phyloP scores from a whole-genome alignment of 2,113 vertebrate genomes.

The Megaceryle maxima region DNA sequence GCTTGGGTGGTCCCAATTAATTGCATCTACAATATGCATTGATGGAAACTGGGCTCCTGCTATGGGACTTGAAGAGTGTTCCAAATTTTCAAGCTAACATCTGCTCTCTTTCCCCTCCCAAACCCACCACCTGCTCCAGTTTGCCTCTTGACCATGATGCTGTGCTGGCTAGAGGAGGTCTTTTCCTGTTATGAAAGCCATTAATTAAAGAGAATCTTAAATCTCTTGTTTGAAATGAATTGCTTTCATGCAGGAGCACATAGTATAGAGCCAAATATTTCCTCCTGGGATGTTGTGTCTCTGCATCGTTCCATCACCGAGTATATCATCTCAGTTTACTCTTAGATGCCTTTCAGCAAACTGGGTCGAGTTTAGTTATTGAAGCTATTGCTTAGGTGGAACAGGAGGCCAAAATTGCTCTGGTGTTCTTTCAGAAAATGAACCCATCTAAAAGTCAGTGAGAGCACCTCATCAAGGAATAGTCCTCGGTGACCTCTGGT shows the following conservation, averaged over 20 bases:
- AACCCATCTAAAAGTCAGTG: neutral
- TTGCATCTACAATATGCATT: conserved; percentile 56
- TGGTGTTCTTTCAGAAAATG: neutral
- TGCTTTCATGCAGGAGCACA: neutral
- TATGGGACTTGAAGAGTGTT: rapidly evolving
- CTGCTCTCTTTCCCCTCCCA: conserved; percentile 38
- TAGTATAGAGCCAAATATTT: neutral
- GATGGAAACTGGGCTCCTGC: conserved; percentile 63
- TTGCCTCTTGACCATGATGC: conserved; percentile 33
- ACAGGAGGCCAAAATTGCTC: neutral
- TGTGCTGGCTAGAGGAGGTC: conserved; percentile 33
- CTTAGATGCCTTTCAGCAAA: neutral
- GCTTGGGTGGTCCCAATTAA: conserved; percentile 40
- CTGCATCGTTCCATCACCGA: neutral
- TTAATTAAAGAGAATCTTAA: conserved; percentile 46
- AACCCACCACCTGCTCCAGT: conserved; percentile 55
- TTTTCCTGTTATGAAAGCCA: conserved; percentile 46
- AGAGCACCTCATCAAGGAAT: neutral
- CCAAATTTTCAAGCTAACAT: conserved; percentile 56
- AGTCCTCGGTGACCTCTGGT: too few species aligned
- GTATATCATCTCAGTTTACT: neutral
- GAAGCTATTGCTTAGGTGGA: neutral
- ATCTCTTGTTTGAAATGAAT: neutral
- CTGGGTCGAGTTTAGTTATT: neutral
- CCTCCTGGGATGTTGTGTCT: neutral